Percentiles rank a stretch among this genome's conserved stretches.
Conservation (phyloP, 2,888 invertebrate genomes). For the Yponomeuta malinellus region DNA sequence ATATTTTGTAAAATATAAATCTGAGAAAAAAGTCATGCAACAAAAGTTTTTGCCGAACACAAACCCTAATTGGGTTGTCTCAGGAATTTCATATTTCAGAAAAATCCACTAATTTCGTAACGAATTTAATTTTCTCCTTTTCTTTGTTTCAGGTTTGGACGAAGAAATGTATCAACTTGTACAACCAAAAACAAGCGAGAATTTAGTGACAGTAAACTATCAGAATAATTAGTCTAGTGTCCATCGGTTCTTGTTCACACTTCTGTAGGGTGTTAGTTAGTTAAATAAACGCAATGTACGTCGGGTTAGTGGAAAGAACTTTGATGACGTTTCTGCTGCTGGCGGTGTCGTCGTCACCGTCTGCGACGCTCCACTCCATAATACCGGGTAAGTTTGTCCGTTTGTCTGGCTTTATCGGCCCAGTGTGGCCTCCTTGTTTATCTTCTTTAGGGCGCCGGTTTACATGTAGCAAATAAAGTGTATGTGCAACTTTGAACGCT, state of each 20-base stretch:
- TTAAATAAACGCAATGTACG: constrained; percentile 50
- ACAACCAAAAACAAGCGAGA: constrained; percentile 28
- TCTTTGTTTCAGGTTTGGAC: constrained; percentile 57
- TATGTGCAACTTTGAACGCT: no score
- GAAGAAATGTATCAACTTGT: constrained; percentile 25
- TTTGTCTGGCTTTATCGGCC: not conserved
- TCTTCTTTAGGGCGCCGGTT: not conserved
- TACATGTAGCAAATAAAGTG: no score
- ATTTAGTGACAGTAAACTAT: constrained; percentile 30
- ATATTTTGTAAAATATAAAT: no score
- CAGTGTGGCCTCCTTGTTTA: not conserved
- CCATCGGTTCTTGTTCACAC: not conserved
- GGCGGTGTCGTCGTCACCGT: constrained; percentile 50
- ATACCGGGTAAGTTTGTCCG: constrained; percentile 44
- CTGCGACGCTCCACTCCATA: constrained; percentile 55
- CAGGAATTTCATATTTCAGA: not conserved
- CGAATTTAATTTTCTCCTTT: not conserved
- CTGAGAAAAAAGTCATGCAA: no score
- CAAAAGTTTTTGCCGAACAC: no score
- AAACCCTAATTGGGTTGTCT: no score
- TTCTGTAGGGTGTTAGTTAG: constrained; percentile 16
- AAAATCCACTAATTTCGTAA: not conserved
- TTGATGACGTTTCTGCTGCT: constrained; percentile 49
- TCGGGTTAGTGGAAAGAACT: constrained; percentile 46
- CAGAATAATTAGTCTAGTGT: constrained; percentile 20